Evolutionary conservation across 2,888 invertebrate species (phyloP).

Genomic region (Cerastis leucographa): DNA sequence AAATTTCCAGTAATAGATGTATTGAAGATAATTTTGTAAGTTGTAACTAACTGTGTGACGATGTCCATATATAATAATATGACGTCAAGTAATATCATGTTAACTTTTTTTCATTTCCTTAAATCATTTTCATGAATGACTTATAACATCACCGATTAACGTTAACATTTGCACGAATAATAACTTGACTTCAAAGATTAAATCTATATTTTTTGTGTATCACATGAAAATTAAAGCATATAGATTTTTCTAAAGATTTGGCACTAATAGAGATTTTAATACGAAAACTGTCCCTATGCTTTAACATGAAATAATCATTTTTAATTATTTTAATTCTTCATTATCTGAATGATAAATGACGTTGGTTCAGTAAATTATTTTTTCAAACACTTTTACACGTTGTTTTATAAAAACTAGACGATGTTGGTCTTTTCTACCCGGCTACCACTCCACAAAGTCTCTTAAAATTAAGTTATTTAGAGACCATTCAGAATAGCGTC

Average conservation of each 20-base stretch:
- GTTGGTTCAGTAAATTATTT: neutral
- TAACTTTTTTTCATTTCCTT: slow-evolving; percentile 12
- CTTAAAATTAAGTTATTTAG: neutral
- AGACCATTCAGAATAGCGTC: neutral
- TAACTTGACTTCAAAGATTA: neutral
- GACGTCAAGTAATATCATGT: slow-evolving; percentile 4
- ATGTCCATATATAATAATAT: slow-evolving; percentile 3
- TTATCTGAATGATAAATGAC: neutral
- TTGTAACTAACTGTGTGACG: slow-evolving; percentile 36
- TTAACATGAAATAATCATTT: neutral
- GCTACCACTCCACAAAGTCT: neutral
- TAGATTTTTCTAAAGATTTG: neutral
- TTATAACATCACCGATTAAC: slow-evolving; percentile 31
- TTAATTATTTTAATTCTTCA: neutral
- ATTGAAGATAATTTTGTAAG: slow-evolving; percentile 30
- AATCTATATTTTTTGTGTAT: neutral
- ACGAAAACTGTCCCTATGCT: neutral
- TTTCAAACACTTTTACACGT: neutral
- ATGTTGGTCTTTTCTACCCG: neutral
- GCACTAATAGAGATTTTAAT: neutral
- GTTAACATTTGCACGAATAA: slow-evolving; percentile 23
- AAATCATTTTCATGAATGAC: slow-evolving; percentile 16
- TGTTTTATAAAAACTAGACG: neutral
- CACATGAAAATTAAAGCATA: neutral
- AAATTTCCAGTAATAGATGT: slow-evolving; percentile 32